Conservation (phyloP, 2,113 vertebrate species). For the Heterotilapia buettikoferi region DNA sequence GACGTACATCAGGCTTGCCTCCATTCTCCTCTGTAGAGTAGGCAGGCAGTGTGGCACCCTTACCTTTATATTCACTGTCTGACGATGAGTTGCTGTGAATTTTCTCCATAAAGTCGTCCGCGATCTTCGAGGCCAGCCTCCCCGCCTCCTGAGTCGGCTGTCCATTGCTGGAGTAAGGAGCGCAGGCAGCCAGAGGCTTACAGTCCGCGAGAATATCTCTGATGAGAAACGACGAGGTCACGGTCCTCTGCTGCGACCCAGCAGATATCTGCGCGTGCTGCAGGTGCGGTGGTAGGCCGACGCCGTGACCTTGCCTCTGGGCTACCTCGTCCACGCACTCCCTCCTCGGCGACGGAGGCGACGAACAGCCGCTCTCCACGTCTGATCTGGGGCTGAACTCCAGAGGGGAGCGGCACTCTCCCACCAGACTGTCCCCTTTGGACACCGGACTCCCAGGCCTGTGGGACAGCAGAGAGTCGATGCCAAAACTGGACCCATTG, state of each 20-base stretch:
- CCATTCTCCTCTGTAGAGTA: background rate
- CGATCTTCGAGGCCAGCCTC: conserved; percentile 80
- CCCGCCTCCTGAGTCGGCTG: conserved; percentile 83
- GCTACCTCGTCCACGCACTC: conserved; percentile 83
- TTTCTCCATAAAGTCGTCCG: conserved; percentile 92
- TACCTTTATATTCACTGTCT: conserved; percentile 98
- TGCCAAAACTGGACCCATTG: conserved; percentile 92
- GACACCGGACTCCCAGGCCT: conserved; percentile 87
- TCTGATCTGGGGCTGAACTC: conserved; percentile 92
- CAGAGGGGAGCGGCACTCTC: conserved; percentile 86
- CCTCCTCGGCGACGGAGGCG: conserved; percentile 85
- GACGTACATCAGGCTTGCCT: background rate
- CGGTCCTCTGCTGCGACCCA: conserved; percentile 89
- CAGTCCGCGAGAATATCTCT: conserved; percentile 97
- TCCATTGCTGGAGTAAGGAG: conserved; percentile 93
- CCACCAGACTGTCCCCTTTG: conserved; percentile 84
- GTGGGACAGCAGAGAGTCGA: conserved; percentile 96
- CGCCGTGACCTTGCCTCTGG: conserved; percentile 65
- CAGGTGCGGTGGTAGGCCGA: conserved; percentile 80
- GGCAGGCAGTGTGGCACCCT: background rate
- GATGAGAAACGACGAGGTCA: conserved; percentile 97
- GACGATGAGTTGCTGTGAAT: conserved; percentile 87
- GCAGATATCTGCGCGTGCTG: conserved; percentile 84
- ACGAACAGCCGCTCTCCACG: conserved; percentile 88
- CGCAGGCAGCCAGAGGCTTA: conserved; percentile 94